phyloP scores from a whole-genome alignment of 2,888 invertebrate genomes.

The Luffia ferchaultella region DNA sequence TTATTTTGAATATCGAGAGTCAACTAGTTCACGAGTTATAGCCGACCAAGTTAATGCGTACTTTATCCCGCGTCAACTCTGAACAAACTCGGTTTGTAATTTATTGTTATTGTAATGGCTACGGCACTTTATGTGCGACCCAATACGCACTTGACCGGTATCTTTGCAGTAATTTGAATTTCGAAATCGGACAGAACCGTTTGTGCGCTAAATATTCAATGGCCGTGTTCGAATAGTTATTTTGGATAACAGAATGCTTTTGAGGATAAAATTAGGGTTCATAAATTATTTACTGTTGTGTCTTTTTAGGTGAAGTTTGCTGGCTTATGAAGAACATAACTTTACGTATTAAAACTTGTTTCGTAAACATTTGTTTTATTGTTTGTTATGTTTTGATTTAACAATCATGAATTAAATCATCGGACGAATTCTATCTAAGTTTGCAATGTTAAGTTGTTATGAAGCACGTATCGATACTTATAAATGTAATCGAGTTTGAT shows the following conservation, averaged over 20 bases:
- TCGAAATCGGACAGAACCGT: not conserved
- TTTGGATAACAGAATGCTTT: not conserved
- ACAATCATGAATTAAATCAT: too few relatives aligned
- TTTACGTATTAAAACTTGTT: too few relatives aligned
- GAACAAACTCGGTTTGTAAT: not conserved
- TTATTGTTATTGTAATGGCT: not conserved
- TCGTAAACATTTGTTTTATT: too few relatives aligned
- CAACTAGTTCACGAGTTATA: not conserved
- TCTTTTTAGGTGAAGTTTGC: not conserved
- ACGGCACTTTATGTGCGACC: too few relatives aligned
- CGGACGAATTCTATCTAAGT: too few relatives aligned
- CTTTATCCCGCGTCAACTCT: not conserved
- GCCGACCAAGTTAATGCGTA: not conserved
- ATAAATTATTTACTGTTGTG: not conserved
- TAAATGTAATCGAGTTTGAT: too few relatives aligned
- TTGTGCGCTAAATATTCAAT: not conserved
- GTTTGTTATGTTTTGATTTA: too few relatives aligned
- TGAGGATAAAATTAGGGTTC: not conserved
- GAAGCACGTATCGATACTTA: too few relatives aligned
- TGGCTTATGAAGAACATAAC: not conserved
- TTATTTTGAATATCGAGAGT: not conserved
- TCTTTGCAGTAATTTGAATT: too few relatives aligned
- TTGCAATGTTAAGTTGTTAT: too few relatives aligned
- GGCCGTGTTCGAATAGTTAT: not conserved
- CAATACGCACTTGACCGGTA: too few relatives aligned